These are phyloP conservation scores for Tetramorium alpestre DNA, from an alignment of 1,140 invertebrate species.

Conservation along the genomic window DNA sequence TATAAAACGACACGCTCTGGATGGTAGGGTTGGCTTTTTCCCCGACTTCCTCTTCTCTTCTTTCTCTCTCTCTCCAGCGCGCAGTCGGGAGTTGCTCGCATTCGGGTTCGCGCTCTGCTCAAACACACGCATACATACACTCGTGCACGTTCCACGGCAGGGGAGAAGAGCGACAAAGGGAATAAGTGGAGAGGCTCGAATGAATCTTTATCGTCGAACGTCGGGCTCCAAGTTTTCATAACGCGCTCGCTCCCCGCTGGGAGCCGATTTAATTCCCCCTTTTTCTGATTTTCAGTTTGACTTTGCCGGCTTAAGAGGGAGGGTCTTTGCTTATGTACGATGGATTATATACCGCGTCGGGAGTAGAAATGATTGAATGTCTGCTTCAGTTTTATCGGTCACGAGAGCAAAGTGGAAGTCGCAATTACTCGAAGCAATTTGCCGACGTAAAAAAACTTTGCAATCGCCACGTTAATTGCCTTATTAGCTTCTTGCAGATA, in stretches of 20 bases:
- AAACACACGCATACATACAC: slow-evolving; percentile 48
- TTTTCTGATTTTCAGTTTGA: slow-evolving; percentile 66
- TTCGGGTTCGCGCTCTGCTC: slow-evolving; percentile 60
- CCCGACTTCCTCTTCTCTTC: neutral
- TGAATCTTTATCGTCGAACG: slow-evolving; percentile 71
- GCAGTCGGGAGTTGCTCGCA: slow-evolving; percentile 49
- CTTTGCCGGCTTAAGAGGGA: slow-evolving; percentile 10
- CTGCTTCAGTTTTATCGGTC: slow-evolving; percentile 35
- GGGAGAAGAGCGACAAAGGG: slow-evolving; percentile 52
- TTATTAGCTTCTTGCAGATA: neutral
- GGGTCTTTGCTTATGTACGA: slow-evolving; percentile 32
- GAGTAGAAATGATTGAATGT: slow-evolving; percentile 43
- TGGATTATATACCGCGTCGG: slow-evolving; percentile 37
- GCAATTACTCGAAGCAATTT: neutral
- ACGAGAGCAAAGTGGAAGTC: slow-evolving; percentile 14
- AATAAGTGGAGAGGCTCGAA: slow-evolving; percentile 59
- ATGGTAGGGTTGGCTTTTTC: slow-evolving; percentile 63
- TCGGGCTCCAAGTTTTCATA: slow-evolving; percentile 70
- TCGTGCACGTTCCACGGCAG: neutral
- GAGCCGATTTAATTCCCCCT: slow-evolving; percentile 69
- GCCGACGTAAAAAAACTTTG: neutral
- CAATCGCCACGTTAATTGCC: neutral
- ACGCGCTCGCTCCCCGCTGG: slow-evolving; percentile 52
- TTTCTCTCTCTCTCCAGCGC: neutral
- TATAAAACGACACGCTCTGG: slow-evolving; percentile 76